Percentiles rank a stretch among this genome's conserved stretches.
phyloP scores from a whole-genome alignment of 2,797 vertebrate species.

The Cheirogaleus major region DNA sequence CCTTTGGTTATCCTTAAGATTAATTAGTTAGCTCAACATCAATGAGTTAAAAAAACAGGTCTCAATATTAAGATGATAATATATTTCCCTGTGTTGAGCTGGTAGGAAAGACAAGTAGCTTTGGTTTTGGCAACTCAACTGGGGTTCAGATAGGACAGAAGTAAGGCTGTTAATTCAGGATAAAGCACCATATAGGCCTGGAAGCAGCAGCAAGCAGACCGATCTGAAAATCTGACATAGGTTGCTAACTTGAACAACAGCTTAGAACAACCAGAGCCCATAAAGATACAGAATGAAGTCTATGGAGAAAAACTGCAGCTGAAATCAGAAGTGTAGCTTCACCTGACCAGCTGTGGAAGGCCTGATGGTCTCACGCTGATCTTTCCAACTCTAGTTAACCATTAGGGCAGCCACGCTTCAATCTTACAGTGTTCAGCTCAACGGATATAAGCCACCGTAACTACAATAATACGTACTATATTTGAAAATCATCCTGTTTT shows the following conservation, averaged over 20 bases:
- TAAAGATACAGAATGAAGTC: background rate
- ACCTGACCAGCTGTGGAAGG: background rate
- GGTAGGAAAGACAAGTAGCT: background rate
- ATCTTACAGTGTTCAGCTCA: background rate
- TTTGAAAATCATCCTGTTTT: background rate
- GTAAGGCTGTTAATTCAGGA: background rate
- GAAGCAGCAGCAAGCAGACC: background rate
- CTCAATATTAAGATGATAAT: background rate
- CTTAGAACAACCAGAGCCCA: background rate
- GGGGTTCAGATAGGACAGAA: background rate
- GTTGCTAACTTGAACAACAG: background rate
- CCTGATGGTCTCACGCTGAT: background rate
- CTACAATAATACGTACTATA: background rate
- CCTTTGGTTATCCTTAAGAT: background rate
- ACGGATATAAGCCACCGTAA: background rate
- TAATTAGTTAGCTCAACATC: background rate
- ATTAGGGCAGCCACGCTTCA: background rate
- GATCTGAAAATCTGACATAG: background rate
- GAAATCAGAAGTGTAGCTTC: background rate
- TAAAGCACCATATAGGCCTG: background rate
- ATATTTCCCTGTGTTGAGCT: background rate
- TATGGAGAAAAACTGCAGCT: background rate
- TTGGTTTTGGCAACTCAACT: background rate
- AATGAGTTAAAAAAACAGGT: background rate
- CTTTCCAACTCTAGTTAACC: background rate